These are phyloP conservation scores for Acipenser oxyrinchus DNA, from an alignment of 2,797 vertebrate genomes.

Conservation along the genomic window DNA sequence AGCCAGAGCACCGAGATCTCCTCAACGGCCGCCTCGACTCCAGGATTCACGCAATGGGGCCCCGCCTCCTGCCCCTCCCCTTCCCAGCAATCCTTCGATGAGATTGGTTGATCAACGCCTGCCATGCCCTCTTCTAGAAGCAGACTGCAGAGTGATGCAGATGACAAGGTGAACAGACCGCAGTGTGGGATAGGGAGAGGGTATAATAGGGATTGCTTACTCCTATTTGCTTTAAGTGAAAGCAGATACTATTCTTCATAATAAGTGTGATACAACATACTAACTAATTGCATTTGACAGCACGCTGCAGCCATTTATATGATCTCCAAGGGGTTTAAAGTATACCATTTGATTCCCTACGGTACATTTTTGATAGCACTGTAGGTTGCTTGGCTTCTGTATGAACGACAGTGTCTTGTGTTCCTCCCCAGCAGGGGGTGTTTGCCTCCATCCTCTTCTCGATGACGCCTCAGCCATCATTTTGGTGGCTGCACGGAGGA, in stretches of 20 bases:
- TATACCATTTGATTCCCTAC: too few relatives aligned
- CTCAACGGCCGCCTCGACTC: constrained; percentile 46
- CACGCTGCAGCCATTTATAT: too few relatives aligned
- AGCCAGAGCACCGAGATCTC: constrained; percentile 76
- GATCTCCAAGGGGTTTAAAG: too few relatives aligned
- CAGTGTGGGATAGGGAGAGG: neutral
- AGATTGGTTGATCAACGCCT: constrained; percentile 41
- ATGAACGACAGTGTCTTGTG: too few relatives aligned
- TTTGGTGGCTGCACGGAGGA: constrained; percentile 84
- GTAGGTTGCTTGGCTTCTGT: too few relatives aligned
- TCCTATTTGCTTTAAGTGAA: too few relatives aligned
- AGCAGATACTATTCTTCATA: too few relatives aligned
- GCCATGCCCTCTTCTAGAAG: constrained; percentile 45
- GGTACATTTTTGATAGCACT: too few relatives aligned
- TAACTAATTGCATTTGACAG: too few relatives aligned
- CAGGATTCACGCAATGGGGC: constrained; percentile 26
- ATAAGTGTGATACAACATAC: too few relatives aligned
- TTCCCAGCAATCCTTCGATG: constrained; percentile 31
- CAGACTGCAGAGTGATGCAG: constrained; percentile 32
- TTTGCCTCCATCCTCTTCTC: constrained; percentile 75
- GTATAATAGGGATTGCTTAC: too few relatives aligned
- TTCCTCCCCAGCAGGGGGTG: constrained; percentile 59
- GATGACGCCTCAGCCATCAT: constrained; percentile 74
- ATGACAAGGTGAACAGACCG: constrained; percentile 38
- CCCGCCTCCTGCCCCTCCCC: constrained; percentile 33